Conservation (phyloP, 2,113 vertebrate species). For the Ciconia maguari region DNA sequence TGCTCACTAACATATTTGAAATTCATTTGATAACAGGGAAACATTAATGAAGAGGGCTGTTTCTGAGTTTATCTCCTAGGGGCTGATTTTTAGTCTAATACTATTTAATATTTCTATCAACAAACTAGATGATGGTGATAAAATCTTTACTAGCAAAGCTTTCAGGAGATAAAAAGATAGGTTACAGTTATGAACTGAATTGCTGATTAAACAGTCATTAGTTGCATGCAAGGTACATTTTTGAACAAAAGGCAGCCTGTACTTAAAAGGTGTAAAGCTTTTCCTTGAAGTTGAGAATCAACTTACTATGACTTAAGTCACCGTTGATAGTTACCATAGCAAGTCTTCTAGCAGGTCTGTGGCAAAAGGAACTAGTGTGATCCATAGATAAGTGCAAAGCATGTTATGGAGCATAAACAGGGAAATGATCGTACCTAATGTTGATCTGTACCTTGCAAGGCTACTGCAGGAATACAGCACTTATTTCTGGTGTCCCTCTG, state of each 20-base stretch:
- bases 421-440: not conserved
- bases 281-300: not conserved
- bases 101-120: not conserved
- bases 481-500: not conserved
- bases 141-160: not conserved
- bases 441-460: not conserved
- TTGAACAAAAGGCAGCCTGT: not conserved
- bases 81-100: not conserved
- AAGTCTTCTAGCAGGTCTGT: not conserved
- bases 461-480: not conserved
- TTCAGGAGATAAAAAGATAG: not conserved
- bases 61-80: not conserved
- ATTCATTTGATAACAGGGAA: not conserved
- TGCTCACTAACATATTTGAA: not conserved
- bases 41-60: not conserved
- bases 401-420: not conserved
- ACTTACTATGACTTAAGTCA: not conserved
- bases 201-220: not conserved
- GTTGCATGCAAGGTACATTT: not conserved
- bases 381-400: not conserved
- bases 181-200: not conserved
- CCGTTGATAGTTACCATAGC: not conserved
- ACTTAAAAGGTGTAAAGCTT: not conserved
- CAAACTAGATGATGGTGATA: not conserved
- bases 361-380: not conserved